Evolutionary conservation across 2,797 vertebrate species (phyloP), one percentile per base, ranked within the genome.

Genomic region (Orientallactaga sibirica): DNA sequence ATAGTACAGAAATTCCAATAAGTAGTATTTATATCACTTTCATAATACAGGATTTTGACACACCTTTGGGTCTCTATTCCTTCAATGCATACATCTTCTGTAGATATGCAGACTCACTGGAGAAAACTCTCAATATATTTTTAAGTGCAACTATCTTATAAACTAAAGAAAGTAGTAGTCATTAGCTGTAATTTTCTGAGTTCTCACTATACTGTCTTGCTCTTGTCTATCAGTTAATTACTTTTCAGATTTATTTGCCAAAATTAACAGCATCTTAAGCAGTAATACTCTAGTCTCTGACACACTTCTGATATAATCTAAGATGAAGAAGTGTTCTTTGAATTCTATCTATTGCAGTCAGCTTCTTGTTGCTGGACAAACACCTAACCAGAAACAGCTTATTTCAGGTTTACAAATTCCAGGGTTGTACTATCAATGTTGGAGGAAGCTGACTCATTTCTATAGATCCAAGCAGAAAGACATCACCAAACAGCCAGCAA

Each of bases 211-310:
- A 41, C 16, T 29, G 62, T 20, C 18, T 29, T 78, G 29, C 12
- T 79, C 62, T 70, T 74, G 18, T 74, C 41, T 68, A 86, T 24
- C 33, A 77, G 73, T 68, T 25, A 96, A 9, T 83, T 85, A 70
- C 75, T 90, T 33, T 92, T 92, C 61, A 77, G 10, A 82, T 86
- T 71, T 89, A 10, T 48, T 85, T 68, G 41, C 91, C 64, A 91
- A 83, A 91, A 89, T 84, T 78, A 93, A 78, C 15, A 87, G 7
- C 10, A 86, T 33, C 22, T 66, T 88, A 92, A 24, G 27, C 12
- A 74, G 55, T 29, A 48, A 67, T 64, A 37, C 37, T 90, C 64
- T 62, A 75, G 79, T 61, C 41, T 87, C 12, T 55, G 52, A 71
- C 37, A 92, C 1, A 37, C 20, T 37, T 37, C 37, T 89, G 33